These are phyloP conservation scores for Tenthredo mesomela DNA, from an alignment of 2,888 invertebrate species.

Conservation along the genomic window DNA sequence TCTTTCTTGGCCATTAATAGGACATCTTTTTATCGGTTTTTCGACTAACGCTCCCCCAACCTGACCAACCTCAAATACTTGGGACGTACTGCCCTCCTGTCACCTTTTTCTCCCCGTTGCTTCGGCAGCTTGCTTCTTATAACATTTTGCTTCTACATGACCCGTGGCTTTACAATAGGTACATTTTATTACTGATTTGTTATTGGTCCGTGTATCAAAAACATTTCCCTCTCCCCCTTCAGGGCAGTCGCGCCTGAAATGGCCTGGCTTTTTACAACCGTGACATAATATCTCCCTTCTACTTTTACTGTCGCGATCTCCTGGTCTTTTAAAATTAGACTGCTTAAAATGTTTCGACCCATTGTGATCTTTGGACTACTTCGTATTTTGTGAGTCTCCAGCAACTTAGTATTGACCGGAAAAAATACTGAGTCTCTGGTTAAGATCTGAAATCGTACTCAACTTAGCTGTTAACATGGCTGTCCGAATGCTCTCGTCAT, in stretches of 20 bases:
- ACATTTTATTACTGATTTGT: slow-evolving; percentile 19
- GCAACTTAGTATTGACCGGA: not conserved
- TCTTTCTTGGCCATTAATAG: slow-evolving; percentile 47
- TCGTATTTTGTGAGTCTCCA: not conserved
- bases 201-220: no score
- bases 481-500: slow-evolving; percentile 53
- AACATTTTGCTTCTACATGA: slow-evolving; percentile 47
- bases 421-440: slow-evolving; percentile 51
- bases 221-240: not conserved
- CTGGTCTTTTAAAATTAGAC: not conserved
- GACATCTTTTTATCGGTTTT: slow-evolving; percentile 57
- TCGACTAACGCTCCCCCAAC: not conserved
- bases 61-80: not conserved
- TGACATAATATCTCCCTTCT: slow-evolving; percentile 43
- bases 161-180: slow-evolving; percentile 46
- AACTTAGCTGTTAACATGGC: slow-evolving; percentile 46
- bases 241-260: not conserved
- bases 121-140: slow-evolving; percentile 45
- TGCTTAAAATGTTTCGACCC: not conserved
- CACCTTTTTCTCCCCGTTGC: not conserved
- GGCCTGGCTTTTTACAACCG: not conserved
- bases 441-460: slow-evolving; percentile 56
- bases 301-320: slow-evolving; percentile 8
- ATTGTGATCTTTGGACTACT: not conserved
- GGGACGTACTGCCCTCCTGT: not conserved